A percentile compares a stretch with the other conserved stretches of the same genome.
phyloP scores from a whole-genome alignment of 1,140 invertebrate species.

The Teleopsis dalmanni region DNA sequence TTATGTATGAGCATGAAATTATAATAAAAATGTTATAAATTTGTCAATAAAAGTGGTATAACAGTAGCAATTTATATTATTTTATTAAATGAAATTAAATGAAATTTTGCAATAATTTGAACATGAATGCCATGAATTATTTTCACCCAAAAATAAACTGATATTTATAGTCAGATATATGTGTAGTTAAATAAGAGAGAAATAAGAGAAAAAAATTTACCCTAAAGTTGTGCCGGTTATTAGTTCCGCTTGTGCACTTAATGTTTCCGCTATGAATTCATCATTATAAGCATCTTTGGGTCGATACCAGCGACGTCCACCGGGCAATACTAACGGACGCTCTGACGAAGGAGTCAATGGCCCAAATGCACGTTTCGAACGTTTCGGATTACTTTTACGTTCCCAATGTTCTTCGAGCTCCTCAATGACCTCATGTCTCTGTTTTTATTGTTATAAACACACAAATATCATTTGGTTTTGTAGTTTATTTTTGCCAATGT shows the following conservation, averaged over 20 bases:
- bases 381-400: slow-evolving; percentile 43
- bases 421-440: slow-evolving; percentile 45
- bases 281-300: slow-evolving; percentile 72
- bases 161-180: not conserved
- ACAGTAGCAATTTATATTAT: not conserved
- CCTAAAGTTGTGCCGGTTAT: slow-evolving; percentile 66
- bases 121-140: no score
- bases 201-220: slow-evolving; percentile 45
- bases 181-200: not conserved
- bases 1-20: not conserved
- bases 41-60: not conserved
- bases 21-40: not conserved
- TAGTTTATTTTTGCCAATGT: not conserved
- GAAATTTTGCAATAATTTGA: no score
- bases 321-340: slow-evolving; percentile 56
- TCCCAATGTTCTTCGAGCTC: slow-evolving; percentile 44
- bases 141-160: no score
- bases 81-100: not conserved
- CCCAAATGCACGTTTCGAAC: slow-evolving; percentile 49
- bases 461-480: not conserved
- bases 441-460: no score
- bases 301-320: slow-evolving; percentile 64
- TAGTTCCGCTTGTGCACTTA: slow-evolving; percentile 66
- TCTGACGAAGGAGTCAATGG: slow-evolving; percentile 48
- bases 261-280: slow-evolving; percentile 65